Base-by-base conservation (phyloP, 2,797 vertebrate genomes). In the Atherinosoma microstoma region DNA sequence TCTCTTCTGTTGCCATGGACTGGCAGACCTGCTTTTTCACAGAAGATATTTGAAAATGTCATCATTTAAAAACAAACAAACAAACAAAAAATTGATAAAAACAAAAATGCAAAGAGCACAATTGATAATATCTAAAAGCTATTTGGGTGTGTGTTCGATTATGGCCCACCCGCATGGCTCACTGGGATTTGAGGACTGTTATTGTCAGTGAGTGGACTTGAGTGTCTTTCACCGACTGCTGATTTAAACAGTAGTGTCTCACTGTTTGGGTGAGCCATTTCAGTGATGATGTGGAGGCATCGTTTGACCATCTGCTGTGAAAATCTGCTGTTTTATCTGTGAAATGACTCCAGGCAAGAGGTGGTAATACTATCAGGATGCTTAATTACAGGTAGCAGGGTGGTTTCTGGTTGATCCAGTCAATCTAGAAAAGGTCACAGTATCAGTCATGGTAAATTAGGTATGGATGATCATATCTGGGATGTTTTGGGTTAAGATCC, bases 321-420 rank as follows among this genome's bases (percentile, higher is more conserved):
- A 72, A 84, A 72, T 59, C 64, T 78, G 71, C n/a, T 64, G 53
- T 54, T 58, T 70, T 58, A 71, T 76, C 72, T 76, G 54, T 59
- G 73, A 38, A 49, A 64, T 65, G 63, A 75, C 79, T 56, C 1
- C 34, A 76, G 75, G 85, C 56, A 59, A 56, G 70, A 67, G 56
- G 62, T 58, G 73, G 51, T 76, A 61, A 20, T 72, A 70, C 58
- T 49, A 34, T 58, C 45, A n/a, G 54, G 51, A 34, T 20, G 54
- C 75, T 59, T 64, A 70, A 76, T 65, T 73, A 67, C 69, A 83
- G 73, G 60, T 72, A 65, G 64, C 60, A 34, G 22, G 42, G 61
- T 45, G 59, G 63, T 66, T 60, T 60, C 32, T 51, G 34, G 38
- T 53, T 22, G 30, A 49, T 57, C 49, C 36, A 53, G 49, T 42